Percentiles rank a stretch among this genome's conserved stretches.
These are phyloP conservation scores for Lagocephalus sceleratus DNA, from an alignment of 2,797 vertebrate species.

Conservation along the genomic window DNA sequence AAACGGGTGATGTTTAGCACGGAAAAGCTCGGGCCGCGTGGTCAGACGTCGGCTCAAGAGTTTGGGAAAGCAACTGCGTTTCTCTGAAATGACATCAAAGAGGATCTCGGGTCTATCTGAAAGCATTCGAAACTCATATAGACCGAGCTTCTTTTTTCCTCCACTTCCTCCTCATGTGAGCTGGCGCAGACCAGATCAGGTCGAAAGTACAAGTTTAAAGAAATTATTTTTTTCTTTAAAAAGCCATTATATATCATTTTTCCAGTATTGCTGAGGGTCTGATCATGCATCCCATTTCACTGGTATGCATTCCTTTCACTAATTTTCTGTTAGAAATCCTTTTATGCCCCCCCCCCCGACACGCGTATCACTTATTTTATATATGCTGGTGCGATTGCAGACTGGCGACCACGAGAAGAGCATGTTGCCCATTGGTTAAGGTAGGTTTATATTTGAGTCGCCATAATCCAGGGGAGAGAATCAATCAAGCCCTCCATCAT, in stretches of 20 bases:
- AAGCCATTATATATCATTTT: too few relatives aligned
- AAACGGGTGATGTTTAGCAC: too few relatives aligned
- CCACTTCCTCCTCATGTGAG: constrained; percentile 35
- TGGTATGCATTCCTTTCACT: too few relatives aligned
- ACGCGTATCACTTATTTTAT: neutral
- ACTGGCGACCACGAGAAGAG: neutral
- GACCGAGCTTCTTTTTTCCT: neutral
- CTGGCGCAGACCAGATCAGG: neutral
- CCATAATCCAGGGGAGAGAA: neutral
- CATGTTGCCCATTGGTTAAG: neutral
- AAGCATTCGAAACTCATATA: neutral
- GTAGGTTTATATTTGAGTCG: neutral
- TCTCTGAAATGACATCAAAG: neutral
- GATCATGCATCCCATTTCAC: too few relatives aligned
- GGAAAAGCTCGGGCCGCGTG: too few relatives aligned
- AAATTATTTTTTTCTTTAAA: neutral
- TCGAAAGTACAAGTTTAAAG: too few relatives aligned
- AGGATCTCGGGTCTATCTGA: neutral
- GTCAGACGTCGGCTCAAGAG: too few relatives aligned
- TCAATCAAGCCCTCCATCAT: neutral
- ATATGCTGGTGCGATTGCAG: neutral
- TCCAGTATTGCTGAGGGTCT: too few relatives aligned
- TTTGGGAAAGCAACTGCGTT: too few relatives aligned
- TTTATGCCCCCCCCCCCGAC: neutral
- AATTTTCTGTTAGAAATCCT: neutral